Evolutionary conservation across 2,888 invertebrate genomes (phyloP).

Genomic region (Loripinus fragilis): DNA sequence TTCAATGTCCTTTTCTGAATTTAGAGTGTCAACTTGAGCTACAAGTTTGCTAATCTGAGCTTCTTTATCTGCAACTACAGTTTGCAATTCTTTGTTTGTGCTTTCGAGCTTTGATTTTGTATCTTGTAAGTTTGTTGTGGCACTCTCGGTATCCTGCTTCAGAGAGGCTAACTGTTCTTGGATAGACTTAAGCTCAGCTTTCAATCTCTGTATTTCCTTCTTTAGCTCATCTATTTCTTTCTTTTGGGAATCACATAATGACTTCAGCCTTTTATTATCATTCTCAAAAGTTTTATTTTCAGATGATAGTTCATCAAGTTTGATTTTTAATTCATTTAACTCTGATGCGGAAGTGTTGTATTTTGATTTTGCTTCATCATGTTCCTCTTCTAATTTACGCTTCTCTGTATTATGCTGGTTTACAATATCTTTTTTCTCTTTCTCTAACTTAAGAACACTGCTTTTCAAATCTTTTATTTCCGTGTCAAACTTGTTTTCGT

Average conservation of each 20-base stretch:
- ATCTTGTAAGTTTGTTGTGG: slow-evolving; percentile 57
- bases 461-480: slow-evolving; percentile 61
- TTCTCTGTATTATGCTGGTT: slow-evolving; percentile 47
- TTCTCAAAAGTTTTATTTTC: slow-evolving; percentile 47
- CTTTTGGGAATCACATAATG: slow-evolving; percentile 33
- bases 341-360: slow-evolving; percentile 32
- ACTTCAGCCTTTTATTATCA: slow-evolving; percentile 27
- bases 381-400: slow-evolving; percentile 40
- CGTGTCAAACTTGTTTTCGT: slow-evolving; percentile 64
- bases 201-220: slow-evolving; percentile 47
- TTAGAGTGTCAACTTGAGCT: slow-evolving; percentile 47
- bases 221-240: slow-evolving; percentile 47
- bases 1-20: slow-evolving; percentile 57
- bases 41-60: slow-evolving; percentile 52
- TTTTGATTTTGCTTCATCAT: slow-evolving; percentile 41
- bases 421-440: slow-evolving; percentile 58
- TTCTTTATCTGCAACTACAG: slow-evolving; percentile 59
- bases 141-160: slow-evolving; percentile 59
- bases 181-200: slow-evolving; percentile 57
- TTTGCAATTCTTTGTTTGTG: slow-evolving; percentile 57
- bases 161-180: slow-evolving; percentile 52
- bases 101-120: slow-evolving; percentile 50
- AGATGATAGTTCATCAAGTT: slow-evolving; percentile 47
- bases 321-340: slow-evolving; percentile 48
- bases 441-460: slow-evolving; percentile 47